phyloP scores from a whole-genome alignment of 1,140 invertebrate species.

The Fragariocoptes setiger region DNA sequence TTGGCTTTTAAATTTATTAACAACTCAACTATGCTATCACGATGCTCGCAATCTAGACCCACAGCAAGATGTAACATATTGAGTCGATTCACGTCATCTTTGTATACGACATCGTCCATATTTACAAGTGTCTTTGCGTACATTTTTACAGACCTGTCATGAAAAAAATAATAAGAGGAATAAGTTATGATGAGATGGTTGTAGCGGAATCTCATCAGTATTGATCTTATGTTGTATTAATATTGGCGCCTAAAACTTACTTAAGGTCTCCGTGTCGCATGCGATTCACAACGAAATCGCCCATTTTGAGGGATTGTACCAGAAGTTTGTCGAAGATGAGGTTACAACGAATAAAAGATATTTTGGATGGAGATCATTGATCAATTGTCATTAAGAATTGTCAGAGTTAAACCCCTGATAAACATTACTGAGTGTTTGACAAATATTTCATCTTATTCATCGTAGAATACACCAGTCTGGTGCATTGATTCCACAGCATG shows the following conservation, averaged over 20 bases:
- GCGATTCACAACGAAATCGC: not conserved
- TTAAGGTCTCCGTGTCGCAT: not conserved
- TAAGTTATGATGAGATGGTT: not conserved
- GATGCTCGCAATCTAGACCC: not conserved
- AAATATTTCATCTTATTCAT: too few relatives aligned
- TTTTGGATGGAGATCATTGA: too few relatives aligned
- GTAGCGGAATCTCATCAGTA: not conserved
- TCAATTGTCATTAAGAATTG: too few relatives aligned
- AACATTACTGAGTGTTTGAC: too few relatives aligned
- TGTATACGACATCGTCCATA: not conserved
- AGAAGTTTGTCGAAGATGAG: too few relatives aligned
- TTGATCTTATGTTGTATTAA: not conserved
- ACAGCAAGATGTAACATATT: constrained; percentile 1
- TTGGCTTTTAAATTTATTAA: not conserved
- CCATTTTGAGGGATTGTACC: not conserved
- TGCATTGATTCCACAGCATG: too few relatives aligned
- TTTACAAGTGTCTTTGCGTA: not conserved
- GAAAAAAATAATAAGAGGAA: not conserved
- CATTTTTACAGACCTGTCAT: not conserved
- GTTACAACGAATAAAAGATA: too few relatives aligned
- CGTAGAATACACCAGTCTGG: too few relatives aligned
- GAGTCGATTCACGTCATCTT: not conserved
- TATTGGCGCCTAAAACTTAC: not conserved
- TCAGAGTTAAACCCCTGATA: too few relatives aligned
- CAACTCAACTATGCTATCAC: not conserved